Percentiles rank a stretch among this genome's conserved stretches.
phyloP scores from a whole-genome alignment of 2,888 invertebrate species.

The Cantharis nigra region DNA sequence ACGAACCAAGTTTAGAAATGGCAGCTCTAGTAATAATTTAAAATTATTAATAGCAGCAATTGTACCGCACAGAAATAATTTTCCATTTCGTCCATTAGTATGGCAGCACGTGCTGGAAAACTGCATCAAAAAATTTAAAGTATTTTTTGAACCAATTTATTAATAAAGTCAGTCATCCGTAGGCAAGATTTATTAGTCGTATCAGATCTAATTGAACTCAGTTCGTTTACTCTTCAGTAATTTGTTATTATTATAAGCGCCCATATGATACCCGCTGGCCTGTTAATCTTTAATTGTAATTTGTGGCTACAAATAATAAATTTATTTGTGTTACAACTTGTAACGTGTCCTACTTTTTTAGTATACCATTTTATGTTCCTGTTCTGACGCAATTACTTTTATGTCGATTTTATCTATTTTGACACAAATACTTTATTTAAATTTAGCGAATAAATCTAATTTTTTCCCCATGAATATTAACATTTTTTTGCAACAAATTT shows the following conservation, averaged over 20 bases:
- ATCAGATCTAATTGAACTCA: not conserved
- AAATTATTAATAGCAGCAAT: not conserved
- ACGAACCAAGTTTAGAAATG: not conserved
- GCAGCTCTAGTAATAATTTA: not conserved
- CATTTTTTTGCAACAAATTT: not conserved
- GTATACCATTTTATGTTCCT: not conserved
- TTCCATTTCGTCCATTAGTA: not conserved
- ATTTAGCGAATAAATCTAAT: not conserved
- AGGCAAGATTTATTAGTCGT: not conserved
- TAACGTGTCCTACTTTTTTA: not conserved
- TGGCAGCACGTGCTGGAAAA: not conserved
- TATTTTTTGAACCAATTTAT: not conserved
- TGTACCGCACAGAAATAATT: not conserved
- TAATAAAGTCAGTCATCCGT: not conserved
- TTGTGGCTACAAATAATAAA: not conserved
- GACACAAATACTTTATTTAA: not conserved
- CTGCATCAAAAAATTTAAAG: not conserved
- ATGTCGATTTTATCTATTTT: not conserved
- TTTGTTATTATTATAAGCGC: conserved; percentile 25
- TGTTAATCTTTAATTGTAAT: conserved; percentile 3
- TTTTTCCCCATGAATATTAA: not conserved
- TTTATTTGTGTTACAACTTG: not conserved
- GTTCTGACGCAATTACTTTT: not conserved
- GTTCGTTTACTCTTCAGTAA: conserved; percentile 13
- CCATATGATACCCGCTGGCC: conserved; percentile 20